These are phyloP conservation scores for Ostrea edulis DNA, from an alignment of 1,140 invertebrate genomes.

Conservation along the genomic window DNA sequence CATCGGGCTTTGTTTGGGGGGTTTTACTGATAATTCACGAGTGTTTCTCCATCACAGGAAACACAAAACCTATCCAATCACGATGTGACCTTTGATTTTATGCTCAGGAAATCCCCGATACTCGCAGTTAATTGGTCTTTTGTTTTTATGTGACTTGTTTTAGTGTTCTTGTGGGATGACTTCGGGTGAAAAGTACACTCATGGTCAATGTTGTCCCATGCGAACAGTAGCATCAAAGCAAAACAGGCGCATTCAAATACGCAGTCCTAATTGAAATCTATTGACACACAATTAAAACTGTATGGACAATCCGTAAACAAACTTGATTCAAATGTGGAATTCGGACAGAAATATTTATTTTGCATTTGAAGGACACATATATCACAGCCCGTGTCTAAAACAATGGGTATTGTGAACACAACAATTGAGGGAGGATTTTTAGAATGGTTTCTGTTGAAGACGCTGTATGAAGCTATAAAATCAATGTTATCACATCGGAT, in stretches of 20 bases:
- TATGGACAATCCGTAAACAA: neutral
- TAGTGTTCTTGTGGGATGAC: neutral
- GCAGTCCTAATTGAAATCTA: neutral
- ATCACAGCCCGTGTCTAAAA: neutral
- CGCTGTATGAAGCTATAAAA: neutral
- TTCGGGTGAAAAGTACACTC: slow-evolving; percentile 17
- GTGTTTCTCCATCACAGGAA: neutral
- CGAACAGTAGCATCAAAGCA: neutral
- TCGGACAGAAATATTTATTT: neutral
- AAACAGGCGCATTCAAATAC: neutral
- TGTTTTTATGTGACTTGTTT: slow-evolving; percentile 18
- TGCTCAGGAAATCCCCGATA: slow-evolving; percentile 7
- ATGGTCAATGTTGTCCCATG: slow-evolving; percentile 8
- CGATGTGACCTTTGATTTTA: slow-evolving; percentile 6
- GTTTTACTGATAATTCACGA: neutral
- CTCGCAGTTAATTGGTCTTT: neutral
- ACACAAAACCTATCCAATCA: slow-evolving; percentile 8
- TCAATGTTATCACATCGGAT: slow-evolving; percentile 4
- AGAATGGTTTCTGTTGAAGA: neutral
- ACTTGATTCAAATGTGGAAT: neutral
- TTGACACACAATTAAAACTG: slow-evolving; percentile 3
- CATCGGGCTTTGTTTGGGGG: neutral
- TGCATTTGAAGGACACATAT: neutral
- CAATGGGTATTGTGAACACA: neutral
- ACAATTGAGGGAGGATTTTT: too few species aligned